Evolutionary conservation across 2,113 vertebrate species (phyloP).

Genomic region (Agelaius phoeniceus): DNA sequence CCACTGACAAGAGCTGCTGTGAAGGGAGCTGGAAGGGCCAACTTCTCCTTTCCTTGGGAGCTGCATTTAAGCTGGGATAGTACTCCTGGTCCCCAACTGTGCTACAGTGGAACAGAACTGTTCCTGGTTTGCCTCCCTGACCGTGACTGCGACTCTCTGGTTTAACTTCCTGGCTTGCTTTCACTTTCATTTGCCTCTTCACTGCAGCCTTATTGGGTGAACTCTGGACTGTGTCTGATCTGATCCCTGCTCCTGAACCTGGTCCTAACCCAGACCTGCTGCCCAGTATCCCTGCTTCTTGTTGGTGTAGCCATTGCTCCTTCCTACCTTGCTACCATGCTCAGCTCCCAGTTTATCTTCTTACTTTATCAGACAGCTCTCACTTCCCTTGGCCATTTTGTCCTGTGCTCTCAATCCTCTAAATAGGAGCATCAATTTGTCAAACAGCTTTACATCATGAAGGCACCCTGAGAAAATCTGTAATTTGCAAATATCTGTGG

Average conservation of each 20-base stretch:
- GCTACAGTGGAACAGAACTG: not conserved
- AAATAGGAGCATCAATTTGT: not conserved
- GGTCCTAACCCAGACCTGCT: not conserved
- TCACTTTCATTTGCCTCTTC: not conserved
- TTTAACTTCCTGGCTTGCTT: not conserved
- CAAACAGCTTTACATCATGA: not conserved
- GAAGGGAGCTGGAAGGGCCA: not conserved
- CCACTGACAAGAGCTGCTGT: not conserved
- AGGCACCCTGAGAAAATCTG: not conserved
- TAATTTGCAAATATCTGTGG: not conserved
- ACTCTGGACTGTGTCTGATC: not conserved
- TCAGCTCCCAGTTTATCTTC: not conserved
- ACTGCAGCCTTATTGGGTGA: not conserved
- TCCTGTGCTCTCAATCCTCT: not conserved
- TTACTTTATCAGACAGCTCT: not conserved
- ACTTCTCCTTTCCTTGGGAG: not conserved
- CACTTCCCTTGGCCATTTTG: not conserved
- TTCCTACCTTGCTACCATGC: fast-evolving
- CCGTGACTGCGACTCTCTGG: fast-evolving
- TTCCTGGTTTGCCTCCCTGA: not conserved
- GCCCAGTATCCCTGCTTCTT: not conserved
- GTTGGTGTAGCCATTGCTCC: not conserved
- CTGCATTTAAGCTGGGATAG: not conserved
- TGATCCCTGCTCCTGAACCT: not conserved
- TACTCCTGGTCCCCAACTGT: not conserved